A percentile compares a stretch with the other conserved stretches of the same genome.
phyloP scores from a whole-genome alignment of 2,113 vertebrate species.

The Myrmophylax atrothorax region DNA sequence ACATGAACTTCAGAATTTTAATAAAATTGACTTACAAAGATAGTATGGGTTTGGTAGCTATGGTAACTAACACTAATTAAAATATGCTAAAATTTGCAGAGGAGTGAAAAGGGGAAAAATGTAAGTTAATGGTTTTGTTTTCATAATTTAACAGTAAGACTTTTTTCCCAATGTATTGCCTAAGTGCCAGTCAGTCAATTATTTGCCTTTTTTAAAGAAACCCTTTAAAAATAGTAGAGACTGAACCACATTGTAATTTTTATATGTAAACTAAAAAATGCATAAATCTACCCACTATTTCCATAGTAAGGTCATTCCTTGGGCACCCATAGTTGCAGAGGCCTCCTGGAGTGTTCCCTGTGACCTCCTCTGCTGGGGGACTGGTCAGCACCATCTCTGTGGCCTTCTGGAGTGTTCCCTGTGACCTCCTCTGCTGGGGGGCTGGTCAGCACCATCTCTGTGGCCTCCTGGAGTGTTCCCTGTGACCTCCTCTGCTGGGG shows the following conservation, averaged over 20 bases:
- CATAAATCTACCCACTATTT: neutral
- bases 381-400: too few species aligned
- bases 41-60: conserved; percentile 31
- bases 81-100: conserved; percentile 28
- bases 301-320: neutral
- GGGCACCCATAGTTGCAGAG: neutral
- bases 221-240: neutral
- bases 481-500: neutral
- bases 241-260: neutral
- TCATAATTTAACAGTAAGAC: neutral
- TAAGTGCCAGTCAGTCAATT: conserved; percentile 6
- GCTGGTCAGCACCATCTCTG: neutral
- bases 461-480: neutral
- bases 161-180: neutral
- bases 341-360: neutral
- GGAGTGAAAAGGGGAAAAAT: neutral
- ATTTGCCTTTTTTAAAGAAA: neutral
- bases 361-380: neutral
- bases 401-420: too few species aligned
- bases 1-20: neutral
- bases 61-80: conserved; percentile 60
- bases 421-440: neutral
- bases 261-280: neutral
- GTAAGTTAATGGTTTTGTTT: neutral
- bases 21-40: conserved; percentile 32